These are phyloP conservation scores for Sinopyrophorus schimmeli DNA, from an alignment of 2,888 invertebrate species.

Conservation along the genomic window DNA sequence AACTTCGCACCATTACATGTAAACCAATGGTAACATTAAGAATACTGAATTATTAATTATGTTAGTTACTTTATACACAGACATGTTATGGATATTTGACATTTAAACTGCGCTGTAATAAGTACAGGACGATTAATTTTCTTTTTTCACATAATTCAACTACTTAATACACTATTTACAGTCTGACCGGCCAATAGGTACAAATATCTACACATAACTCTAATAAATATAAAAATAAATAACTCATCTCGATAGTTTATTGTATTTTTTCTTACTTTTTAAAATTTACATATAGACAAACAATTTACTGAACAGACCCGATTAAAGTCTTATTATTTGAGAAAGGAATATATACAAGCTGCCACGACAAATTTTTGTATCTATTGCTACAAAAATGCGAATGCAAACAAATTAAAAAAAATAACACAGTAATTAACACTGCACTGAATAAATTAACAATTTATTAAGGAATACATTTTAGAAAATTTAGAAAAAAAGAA, in stretches of 20 bases:
- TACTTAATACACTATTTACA: constrained; percentile 33
- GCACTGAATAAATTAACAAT: too few relatives aligned
- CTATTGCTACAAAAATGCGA: too few relatives aligned
- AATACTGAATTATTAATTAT: constrained; percentile 54
- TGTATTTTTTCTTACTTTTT: constrained; percentile 30
- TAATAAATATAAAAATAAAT: constrained; percentile 53
- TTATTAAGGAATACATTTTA: too few relatives aligned
- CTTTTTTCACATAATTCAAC: constrained; percentile 31
- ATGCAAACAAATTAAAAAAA: too few relatives aligned
- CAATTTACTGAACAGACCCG: constrained; percentile 25
- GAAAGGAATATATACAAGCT: too few relatives aligned
- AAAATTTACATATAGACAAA: constrained; percentile 34
- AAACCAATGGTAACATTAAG: constrained; percentile 53
- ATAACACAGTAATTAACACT: too few relatives aligned
- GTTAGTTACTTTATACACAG: constrained; percentile 42
- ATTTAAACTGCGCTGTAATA: constrained; percentile 41
- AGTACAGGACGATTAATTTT: constrained; percentile 36
- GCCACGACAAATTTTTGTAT: too few relatives aligned
- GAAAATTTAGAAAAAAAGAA: too few relatives aligned
- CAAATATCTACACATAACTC: constrained; percentile 41
- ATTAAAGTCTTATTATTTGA: constrained; percentile 11
- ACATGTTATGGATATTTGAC: constrained; percentile 42
- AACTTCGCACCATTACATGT: constrained; percentile 42
- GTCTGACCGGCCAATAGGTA: constrained; percentile 25
- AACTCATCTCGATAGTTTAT: constrained; percentile 42